phyloP scores from a whole-genome alignment of 2,113 vertebrate genomes.

The Oryzias woworae region DNA sequence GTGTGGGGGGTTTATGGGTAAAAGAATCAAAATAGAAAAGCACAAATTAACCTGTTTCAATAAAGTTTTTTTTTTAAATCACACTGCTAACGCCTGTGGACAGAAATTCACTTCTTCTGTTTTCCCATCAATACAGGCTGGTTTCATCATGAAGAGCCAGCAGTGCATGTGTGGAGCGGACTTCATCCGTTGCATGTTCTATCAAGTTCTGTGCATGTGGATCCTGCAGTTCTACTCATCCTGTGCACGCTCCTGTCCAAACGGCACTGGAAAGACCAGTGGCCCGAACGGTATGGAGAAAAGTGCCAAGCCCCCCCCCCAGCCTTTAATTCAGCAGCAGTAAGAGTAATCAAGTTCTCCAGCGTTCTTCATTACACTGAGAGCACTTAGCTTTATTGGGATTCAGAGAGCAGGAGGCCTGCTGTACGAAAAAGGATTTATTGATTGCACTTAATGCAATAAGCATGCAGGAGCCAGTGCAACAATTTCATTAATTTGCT shows the following conservation, averaged over 20 bases:
- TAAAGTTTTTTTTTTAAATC: too few relatives aligned
- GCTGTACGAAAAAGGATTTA: slow-evolving; percentile 77
- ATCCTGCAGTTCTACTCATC: slow-evolving; percentile 21
- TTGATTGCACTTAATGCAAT: slow-evolving; percentile 84
- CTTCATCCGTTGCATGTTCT: too few relatives aligned
- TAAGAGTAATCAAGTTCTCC: slow-evolving; percentile 75
- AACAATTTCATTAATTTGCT: slow-evolving; percentile 75
- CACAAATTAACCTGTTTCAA: too few relatives aligned
- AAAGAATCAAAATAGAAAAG: too few relatives aligned
- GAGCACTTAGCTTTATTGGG: slow-evolving; percentile 79
- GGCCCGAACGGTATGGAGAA: slow-evolving; percentile 18
- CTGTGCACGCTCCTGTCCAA: background rate
- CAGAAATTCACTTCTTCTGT: background rate
- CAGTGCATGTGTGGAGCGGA: too few relatives aligned
- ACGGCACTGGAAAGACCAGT: slow-evolving; percentile 34
- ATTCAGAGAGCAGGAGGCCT: slow-evolving; percentile 64
- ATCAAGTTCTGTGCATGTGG: too few relatives aligned
- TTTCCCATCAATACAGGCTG: background rate
- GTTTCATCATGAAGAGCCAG: background rate
- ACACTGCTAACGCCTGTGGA: background rate
- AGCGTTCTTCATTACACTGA: slow-evolving; percentile 79
- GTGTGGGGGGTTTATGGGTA: too few relatives aligned
- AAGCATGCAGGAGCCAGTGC: slow-evolving; percentile 72
- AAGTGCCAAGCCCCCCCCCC: slow-evolving; percentile 51
- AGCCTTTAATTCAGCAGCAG: slow-evolving; percentile 47